Conservation (phyloP, 2,113 vertebrate species). For the Plectropomus leopardus region DNA sequence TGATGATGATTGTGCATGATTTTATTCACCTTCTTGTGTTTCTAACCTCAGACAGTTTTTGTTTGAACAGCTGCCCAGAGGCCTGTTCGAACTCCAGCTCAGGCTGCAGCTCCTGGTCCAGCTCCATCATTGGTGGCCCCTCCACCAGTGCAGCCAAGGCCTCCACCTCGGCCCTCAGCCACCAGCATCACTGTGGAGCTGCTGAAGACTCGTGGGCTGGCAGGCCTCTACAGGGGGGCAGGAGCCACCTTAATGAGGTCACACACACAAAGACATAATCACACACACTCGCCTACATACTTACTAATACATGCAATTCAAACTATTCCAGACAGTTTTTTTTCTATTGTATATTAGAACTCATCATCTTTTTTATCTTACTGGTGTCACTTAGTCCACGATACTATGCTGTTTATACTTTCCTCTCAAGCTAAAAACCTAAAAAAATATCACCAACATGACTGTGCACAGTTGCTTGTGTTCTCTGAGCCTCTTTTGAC, state of each 20-base stretch:
- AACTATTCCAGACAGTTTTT: not conserved
- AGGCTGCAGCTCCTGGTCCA: constrained; percentile 60
- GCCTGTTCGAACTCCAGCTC: constrained; percentile 58
- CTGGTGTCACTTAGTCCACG: not conserved
- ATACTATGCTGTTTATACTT: not conserved
- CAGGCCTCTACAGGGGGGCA: constrained; percentile 86
- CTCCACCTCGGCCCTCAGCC: constrained; percentile 78
- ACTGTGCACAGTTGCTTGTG: not conserved
- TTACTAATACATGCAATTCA: not conserved
- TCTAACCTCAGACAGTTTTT: constrained; percentile 28
- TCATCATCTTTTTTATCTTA: not conserved
- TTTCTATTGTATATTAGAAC: not conserved
- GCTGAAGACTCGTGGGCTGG: constrained; percentile 82
- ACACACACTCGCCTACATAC: not conserved
- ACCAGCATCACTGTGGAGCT: constrained; percentile 83
- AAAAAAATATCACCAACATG: not conserved
- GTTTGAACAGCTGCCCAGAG: constrained; percentile 79
- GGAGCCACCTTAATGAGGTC: constrained; percentile 90
- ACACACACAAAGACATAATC: constrained; percentile 39
- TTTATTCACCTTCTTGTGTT: constrained; percentile 4
- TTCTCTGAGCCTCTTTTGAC: not conserved
- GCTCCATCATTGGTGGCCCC: constrained; percentile 57
- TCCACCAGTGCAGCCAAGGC: constrained; percentile 11
- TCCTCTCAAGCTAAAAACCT: not conserved
- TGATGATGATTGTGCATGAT: not conserved